A percentile compares a stretch with the other conserved stretches of the same genome.
Evolutionary conservation across 2,888 invertebrate species (phyloP).

Genomic region (Acrobasis suavella): DNA sequence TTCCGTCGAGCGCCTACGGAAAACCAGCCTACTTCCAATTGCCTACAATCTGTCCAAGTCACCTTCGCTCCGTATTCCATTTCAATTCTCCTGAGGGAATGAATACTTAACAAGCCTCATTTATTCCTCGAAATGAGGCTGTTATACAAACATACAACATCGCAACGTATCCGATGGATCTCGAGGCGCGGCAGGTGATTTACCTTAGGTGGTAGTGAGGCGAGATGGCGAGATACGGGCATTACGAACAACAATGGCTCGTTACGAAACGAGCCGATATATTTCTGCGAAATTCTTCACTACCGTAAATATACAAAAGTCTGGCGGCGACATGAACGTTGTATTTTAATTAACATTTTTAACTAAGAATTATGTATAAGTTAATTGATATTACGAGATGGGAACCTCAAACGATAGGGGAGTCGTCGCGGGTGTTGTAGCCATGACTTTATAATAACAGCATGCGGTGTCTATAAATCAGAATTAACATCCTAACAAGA

Average conservation of each 20-base stretch:
- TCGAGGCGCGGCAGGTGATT: constrained; percentile 47
- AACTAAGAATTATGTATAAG: constrained; percentile 64
- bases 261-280: constrained; percentile 27
- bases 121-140: constrained; percentile 47
- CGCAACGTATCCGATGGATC: constrained; percentile 45
- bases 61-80: constrained; percentile 48
- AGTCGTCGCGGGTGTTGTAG: constrained; percentile 58
- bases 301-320: constrained; percentile 28
- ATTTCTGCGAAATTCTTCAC: constrained; percentile 30
- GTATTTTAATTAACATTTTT: constrained; percentile 50
- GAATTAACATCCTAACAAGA: constrained; percentile 69
- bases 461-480: constrained; percentile 75
- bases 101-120: constrained; percentile 52
- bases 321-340: constrained; percentile 34
- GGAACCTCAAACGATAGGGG: constrained; percentile 59
- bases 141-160: constrained; percentile 50
- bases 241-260: constrained; percentile 52
- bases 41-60: constrained; percentile 69
- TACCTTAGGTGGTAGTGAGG: constrained; percentile 41
- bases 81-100: constrained; percentile 53
- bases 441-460: constrained; percentile 70
- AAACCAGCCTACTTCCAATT: constrained; percentile 62
- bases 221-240: constrained; percentile 49
- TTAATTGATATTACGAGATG: constrained; percentile 76
- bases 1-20: constrained; percentile 66